Base-by-base conservation (phyloP, 2,888 invertebrate genomes). In the Rhingia rostrata region DNA sequence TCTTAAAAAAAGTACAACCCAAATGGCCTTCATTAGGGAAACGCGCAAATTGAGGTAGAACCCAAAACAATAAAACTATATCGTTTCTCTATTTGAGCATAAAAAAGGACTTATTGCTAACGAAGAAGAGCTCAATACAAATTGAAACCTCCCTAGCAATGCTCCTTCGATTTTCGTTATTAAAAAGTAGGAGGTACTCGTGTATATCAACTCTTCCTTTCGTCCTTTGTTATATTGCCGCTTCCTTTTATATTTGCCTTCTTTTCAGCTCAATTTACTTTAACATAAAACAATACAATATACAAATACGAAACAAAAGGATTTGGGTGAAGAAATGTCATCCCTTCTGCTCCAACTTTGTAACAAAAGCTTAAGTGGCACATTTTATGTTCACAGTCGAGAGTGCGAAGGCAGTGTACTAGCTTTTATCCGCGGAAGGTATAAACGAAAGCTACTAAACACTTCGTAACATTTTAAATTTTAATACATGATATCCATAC, bases 41-140 rank as follows among this genome's bases (percentile, higher is more conserved):
- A 78, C 78, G 78, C 72, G 72, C 67, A 78, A 82, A 78, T 82
- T 78, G 66, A 63, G 61, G 82, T 78, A 72, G 72, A 49, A 61
- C 49, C 72, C 43, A 77, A 78, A 82, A 60, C 56, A 79, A 78
- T 82, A 82, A 73, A 82, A 82, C 49, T 72, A 78, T 82, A 78
- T 82, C 78, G 78, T 45, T 77, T 49, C 53, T 82, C 66, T 54
- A 72, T 72, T 82, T 60, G 70, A 66, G 78, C 82, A 78, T 60
- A 49, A 66, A 70, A 35, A 80, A 49, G 78, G 22, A 82, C 82
- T 61, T 14, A 14, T 66, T 35, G 66, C 72, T n/a, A 69, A 73
- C 73, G 53, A 12, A 39, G 41, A 4, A 14, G 30, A 10, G 56
- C 37, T 45, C 56, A 56, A 69, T 56, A 56, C 37, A 69, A 69